Conservation (phyloP, 2,888 invertebrate genomes). For the Dasysyrphus albostriatus region DNA sequence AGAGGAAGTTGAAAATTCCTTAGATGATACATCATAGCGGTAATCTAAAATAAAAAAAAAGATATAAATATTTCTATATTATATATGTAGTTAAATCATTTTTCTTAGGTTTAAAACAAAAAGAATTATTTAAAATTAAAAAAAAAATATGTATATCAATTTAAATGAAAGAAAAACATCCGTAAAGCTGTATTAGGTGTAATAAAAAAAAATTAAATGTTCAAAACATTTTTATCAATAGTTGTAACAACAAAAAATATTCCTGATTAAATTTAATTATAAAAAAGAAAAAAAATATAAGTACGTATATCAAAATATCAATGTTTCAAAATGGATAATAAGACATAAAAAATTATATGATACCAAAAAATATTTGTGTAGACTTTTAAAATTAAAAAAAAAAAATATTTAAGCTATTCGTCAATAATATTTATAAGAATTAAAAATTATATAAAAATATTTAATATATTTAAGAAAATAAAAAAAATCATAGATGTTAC, state of each 20-base stretch:
- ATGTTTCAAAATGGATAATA: slow-evolving; percentile 66
- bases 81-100: slow-evolving; percentile 55
- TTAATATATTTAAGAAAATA: slow-evolving; percentile 34
- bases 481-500: slow-evolving; percentile 37
- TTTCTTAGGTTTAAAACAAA: slow-evolving; percentile 38
- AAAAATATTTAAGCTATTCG: slow-evolving; percentile 57
- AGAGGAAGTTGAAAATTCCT: slow-evolving; percentile 80
- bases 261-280: slow-evolving; percentile 46
- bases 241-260: slow-evolving; percentile 28
- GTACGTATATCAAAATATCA: slow-evolving; percentile 57
- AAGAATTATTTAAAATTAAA: slow-evolving; percentile 27
- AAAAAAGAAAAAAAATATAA: slow-evolving; percentile 9
- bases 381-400: slow-evolving; percentile 51
- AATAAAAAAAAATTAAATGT: slow-evolving; percentile 47
- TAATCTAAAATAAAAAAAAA: slow-evolving; percentile 51
- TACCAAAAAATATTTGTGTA: slow-evolving; percentile 72
- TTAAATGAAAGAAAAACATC: slow-evolving; percentile 40
- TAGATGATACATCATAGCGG: slow-evolving; percentile 81
- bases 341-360: slow-evolving; percentile 62
- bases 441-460: slow-evolving; percentile 27
- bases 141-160: too few relatives aligned
- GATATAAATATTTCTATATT: slow-evolving; percentile 22
- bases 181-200: slow-evolving; percentile 57
- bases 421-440: slow-evolving; percentile 48
- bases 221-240: slow-evolving; percentile 43